Evolutionary conservation across 2,113 vertebrate genomes (phyloP), one percentile per base, ranked within the genome.

Genomic region (Calidris pygmaea): DNA sequence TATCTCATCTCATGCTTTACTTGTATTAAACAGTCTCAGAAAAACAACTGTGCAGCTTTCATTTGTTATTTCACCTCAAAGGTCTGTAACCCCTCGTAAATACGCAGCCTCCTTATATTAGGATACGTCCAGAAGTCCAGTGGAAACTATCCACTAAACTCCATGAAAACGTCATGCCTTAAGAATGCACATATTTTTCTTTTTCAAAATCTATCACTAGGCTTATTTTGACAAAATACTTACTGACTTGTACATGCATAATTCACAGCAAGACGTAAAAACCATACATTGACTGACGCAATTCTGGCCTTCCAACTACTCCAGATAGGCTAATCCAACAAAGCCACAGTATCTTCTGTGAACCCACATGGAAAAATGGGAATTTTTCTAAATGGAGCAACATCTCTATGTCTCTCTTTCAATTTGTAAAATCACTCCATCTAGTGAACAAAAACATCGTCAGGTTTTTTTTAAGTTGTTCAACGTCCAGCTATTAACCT

Each of bases 151-250:
- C 7, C 14, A 71, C 43, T 60, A 11, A 79, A 56, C 9, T 53
- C 12, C 13, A 10, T 5, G 4, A 20, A 85, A 76, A 41, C 2
- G 0, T 32, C 7, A 10, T 0, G 1, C 6, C 43, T 20, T 53
- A 52, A 60, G 29, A 78, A 65, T 2, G 9, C 1, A 3, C 7
- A 43, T 12, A 47, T 50, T 45, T 45, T 19, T 32, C 4, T 5
- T 66, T 91, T 80, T 50, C 29, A 20, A 90, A 77, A 86, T 14
- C 32, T 45, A 70, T 12, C 6, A 35, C 0, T 27, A 73, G 85
- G 18, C 34, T 66, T 79, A 58, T 43, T 76, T 62, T 59, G 19
- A 75, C 18, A 93, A 52, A 71, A 71, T 4, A 18, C 3, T 77
- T 60, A 12, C 12, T 47, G 8, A 60, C 9, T 47, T 63, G 1